phyloP scores from a whole-genome alignment of 2,113 vertebrate species.

The Lates calcarifer region DNA sequence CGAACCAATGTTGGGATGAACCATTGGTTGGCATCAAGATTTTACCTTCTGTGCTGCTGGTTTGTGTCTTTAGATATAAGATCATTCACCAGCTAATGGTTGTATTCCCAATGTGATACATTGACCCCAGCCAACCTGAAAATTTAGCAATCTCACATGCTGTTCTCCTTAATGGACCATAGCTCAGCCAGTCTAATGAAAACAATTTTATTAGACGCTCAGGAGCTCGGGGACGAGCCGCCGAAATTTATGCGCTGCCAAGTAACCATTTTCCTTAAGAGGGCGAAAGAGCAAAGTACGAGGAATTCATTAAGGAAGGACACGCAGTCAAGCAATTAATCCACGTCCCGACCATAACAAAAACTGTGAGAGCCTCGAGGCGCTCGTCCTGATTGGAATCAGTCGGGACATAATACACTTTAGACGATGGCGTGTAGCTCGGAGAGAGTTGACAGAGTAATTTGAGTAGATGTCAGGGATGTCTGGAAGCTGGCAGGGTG shows the following conservation, averaged over 20 bases:
- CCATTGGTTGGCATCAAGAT: not conserved
- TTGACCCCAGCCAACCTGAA: slow-evolving; percentile 13
- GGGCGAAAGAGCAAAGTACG: slow-evolving; percentile 61
- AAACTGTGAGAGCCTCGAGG: slow-evolving; percentile 5
- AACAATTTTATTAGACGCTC: slow-evolving; percentile 61
- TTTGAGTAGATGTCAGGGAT: slow-evolving; percentile 13
- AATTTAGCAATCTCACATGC: slow-evolving; percentile 27
- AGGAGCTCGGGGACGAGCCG: slow-evolving; percentile 36
- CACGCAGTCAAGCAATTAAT: slow-evolving; percentile 54
- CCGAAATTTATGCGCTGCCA: slow-evolving; percentile 67
- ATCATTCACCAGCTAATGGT: not conserved
- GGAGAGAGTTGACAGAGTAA: slow-evolving; percentile 25
- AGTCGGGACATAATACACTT: not conserved
- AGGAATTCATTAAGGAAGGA: slow-evolving; percentile 68
- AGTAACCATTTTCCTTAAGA: slow-evolving; percentile 63
- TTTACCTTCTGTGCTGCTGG: not conserved
- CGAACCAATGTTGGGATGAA: slow-evolving; percentile 10
- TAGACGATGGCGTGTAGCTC: slow-evolving; percentile 3
- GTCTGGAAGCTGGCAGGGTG: not conserved
- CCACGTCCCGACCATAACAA: slow-evolving; percentile 22
- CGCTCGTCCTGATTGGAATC: slow-evolving; percentile 41
- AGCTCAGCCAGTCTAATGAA: slow-evolving; percentile 60
- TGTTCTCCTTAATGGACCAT: slow-evolving; percentile 51
- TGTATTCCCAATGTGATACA: slow-evolving; percentile 2
- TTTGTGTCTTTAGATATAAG: slow-evolving; percentile 6